Base-by-base conservation (phyloP, 2,888 invertebrate genomes). In the Cheilosia impressa region DNA sequence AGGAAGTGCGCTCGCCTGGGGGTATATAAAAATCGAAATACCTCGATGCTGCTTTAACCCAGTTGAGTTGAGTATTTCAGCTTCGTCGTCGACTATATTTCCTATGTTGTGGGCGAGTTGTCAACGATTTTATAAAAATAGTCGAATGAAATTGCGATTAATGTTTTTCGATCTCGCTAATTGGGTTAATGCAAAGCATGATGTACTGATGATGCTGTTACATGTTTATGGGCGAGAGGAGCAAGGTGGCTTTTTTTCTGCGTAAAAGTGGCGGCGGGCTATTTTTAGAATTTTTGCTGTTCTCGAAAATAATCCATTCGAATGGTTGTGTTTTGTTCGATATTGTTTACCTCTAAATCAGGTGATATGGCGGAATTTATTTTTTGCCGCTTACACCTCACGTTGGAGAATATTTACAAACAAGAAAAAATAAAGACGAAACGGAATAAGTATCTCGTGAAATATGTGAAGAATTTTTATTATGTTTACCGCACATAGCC, bases 111-210 rank as follows among this genome's bases (percentile, higher is more conserved):
- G 52, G 63, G 17, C 52, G 65, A 45, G 43, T 58, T 66, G 58
- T 60, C 58, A 72, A 17, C 43, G 10, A 9, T 5, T 27, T 10
- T 50, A 5, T 72, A 65, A 31, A 72, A 58, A 79, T 72, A 79
- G 71, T 58, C 65, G 43, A 31, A 68, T 65, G 45, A 17, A 27
- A 66, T 27, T 72, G 58, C 72, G 52, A 79, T 66, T 72, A 79
- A 72, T 72, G 34, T 34, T 65, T 31, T 58, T 60, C 65, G 63
- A 79, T 72, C 65, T 53, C 52, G 6, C 45, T 72, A 79, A 72
- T 66, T 79, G 72, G 72, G 72, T 79, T 79, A 79, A 65, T 45
- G 45, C 43, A 66, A 9, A 72, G 24, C 19, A 24, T 15, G 63
- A 52, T 43, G 50, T 52, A 22, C 24, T 38, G 41, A 5, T 60